Evolutionary conservation across 2,888 invertebrate species (phyloP).

Genomic region (Ligdia adustata): DNA sequence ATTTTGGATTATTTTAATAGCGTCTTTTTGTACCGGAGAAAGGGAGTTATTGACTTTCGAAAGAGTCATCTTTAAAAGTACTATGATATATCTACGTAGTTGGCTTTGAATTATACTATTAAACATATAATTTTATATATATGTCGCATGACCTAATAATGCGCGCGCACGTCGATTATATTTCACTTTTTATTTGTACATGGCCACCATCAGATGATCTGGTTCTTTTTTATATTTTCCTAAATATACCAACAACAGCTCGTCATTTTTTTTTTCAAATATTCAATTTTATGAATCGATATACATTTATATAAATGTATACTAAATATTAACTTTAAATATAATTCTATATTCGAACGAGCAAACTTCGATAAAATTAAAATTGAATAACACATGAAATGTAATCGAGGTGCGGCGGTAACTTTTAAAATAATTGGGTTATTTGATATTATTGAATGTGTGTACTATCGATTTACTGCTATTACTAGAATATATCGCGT

Average conservation of each 20-base stretch:
- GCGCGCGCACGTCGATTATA: conserved; percentile 58
- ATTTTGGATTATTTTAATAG: conserved; percentile 59
- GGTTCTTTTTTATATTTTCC: conserved; percentile 81
- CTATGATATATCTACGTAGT: conserved; percentile 67
- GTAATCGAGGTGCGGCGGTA: conserved; percentile 62
- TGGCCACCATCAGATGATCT: conserved; percentile 89
- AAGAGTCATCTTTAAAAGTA: conserved; percentile 54
- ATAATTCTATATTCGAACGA: conserved; percentile 82
- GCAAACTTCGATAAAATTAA: conserved; percentile 84
- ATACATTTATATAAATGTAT: conserved; percentile 69
- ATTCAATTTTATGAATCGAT: conserved; percentile 66
- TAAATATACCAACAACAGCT: conserved; percentile 84
- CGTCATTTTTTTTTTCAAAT: conserved; percentile 56
- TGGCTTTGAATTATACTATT: conserved; percentile 80
- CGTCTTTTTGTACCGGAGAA: conserved; percentile 74
- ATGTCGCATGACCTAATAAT: conserved; percentile 63
- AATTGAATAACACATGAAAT: conserved; percentile 81
- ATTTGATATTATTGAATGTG: conserved; percentile 80
- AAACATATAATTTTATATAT: conserved; percentile 68
- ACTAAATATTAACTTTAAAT: conserved; percentile 74
- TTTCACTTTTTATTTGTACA: conserved; percentile 85
- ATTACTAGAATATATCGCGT: conserved; percentile 72
- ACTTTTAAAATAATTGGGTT: conserved; percentile 36
- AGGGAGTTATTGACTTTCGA: conserved; percentile 54
- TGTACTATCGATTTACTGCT: conserved; percentile 80